These are phyloP conservation scores for Theocolax elegans DNA, from an alignment of 1,140 invertebrate genomes.

Conservation along the genomic window DNA sequence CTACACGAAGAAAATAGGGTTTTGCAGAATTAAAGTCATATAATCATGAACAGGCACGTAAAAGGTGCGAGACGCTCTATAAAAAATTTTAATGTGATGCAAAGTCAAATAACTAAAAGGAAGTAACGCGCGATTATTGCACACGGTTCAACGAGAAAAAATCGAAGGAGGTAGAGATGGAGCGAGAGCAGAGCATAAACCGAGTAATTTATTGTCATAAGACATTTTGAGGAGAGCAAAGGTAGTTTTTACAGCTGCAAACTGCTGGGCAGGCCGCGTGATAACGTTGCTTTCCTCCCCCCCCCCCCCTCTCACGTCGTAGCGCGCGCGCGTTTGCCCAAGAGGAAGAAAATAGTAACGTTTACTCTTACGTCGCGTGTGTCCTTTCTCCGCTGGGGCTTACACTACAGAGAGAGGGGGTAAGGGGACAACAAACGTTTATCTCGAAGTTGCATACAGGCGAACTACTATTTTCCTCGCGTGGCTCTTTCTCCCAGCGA, in stretches of 20 bases:
- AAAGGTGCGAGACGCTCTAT: not conserved
- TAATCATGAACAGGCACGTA: conserved; percentile 6
- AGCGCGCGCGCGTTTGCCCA: too few species aligned
- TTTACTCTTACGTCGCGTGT: conserved; percentile 35
- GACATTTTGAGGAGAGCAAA: conserved; percentile 6
- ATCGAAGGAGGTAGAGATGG: not conserved
- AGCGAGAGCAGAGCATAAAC: not conserved
- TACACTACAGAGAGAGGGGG: not conserved
- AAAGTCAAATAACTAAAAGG: conserved; percentile 20
- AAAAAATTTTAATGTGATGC: conserved; percentile 24
- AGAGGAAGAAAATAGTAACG: conserved; percentile 38
- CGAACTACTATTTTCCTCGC: conserved; percentile 39
- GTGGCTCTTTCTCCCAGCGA: not conserved
- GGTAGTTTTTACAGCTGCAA: conserved; percentile 32
- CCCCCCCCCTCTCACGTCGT: not conserved
- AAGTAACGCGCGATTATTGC: conserved; percentile 19
- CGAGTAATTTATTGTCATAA: conserved; percentile 28
- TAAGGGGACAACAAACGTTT: conserved; percentile 40
- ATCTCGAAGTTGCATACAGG: conserved; percentile 36
- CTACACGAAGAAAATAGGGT: too few species aligned
- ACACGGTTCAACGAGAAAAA: not conserved
- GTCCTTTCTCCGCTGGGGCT: not conserved
- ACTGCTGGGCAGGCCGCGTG: not conserved
- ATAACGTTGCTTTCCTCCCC: conserved; percentile 7
- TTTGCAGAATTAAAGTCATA: conserved; percentile 10